Base-by-base conservation (phyloP, 2,888 invertebrate species). In the Hypolimnas misippus region DNA sequence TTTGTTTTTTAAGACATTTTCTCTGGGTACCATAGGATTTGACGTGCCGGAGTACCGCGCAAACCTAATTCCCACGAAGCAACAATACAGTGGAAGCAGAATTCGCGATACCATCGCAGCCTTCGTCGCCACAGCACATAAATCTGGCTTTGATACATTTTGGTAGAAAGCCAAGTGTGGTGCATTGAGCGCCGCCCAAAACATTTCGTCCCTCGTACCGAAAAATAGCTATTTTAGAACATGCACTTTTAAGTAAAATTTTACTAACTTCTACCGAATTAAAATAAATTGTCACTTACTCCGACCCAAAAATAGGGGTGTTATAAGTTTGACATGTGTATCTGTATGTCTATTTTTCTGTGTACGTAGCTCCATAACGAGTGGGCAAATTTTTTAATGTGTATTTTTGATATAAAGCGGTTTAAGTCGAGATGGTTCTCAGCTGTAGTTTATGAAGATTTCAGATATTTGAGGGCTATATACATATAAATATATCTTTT, bases 61-160 rank as follows among this genome's bases (percentile, higher is more conserved):
- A 79, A 79, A 84, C 80, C 76, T 78, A 80, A 82, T 79, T 84
- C 81, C 81, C 78, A 76, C 76, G 76, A 76, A 76, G 78, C 77
- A 79, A 81, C 79, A 80, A 82, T 81, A 73, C 76, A 70, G 62
- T 62, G 62, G 66, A 68, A 71, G 72, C 73, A 67, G 63, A 66
- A 69, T 74, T 75, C 70, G 73, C 77, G 88, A 91, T 90, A 89
- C 79, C 76, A 89, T 91, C 89, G 79, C 73, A 76, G 84, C 83
- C 84, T 87, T 89, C 89, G 83, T 84, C 88, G 85, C 84, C 76
- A 71, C 73, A 73, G 78, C 78, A 85, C 89, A 91, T 91, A 91
- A 92, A 92, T 92, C 89, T 87, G 77, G 84, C 84, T 90, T 89
- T 85, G 89, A 89, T 89, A 87, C 84, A 85, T 88, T 89, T 91